Percentiles rank a stretch among this genome's conserved stretches.
phyloP scores from a whole-genome alignment of 2,888 invertebrate genomes.

The Volucella bombylans region DNA sequence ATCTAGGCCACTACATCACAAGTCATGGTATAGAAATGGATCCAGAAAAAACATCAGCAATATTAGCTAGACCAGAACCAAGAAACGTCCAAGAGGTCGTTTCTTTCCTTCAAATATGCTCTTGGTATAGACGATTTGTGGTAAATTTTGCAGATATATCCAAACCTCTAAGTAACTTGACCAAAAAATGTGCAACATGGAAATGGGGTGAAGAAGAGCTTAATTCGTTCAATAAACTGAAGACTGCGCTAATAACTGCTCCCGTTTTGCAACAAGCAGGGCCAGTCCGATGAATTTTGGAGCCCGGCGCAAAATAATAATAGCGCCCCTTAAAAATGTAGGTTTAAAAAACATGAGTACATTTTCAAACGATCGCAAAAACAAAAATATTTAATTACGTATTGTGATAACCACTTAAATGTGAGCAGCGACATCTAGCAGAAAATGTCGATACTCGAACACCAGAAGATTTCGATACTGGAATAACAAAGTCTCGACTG shows the following conservation, averaged over 20 bases:
- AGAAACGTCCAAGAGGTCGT: slow-evolving; percentile 67
- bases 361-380: too few relatives aligned
- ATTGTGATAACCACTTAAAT: too few relatives aligned
- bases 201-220: slow-evolving; percentile 12
- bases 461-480: too few relatives aligned
- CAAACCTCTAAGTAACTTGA: slow-evolving; percentile 75
- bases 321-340: too few relatives aligned
- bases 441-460: too few relatives aligned
- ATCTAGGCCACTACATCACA: slow-evolving; percentile 23
- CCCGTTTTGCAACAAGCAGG: slow-evolving; percentile 75
- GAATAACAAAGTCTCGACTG: too few relatives aligned
- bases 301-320: too few relatives aligned
- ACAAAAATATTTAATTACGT: too few relatives aligned
- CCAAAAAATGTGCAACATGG: slow-evolving; percentile 74
- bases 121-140: slow-evolving; percentile 56
- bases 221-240: too few relatives aligned
- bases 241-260: slow-evolving; percentile 40
- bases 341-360: too few relatives aligned
- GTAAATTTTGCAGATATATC: slow-evolving; percentile 65
- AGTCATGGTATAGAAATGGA: slow-evolving; percentile 42
- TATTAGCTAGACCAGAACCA: slow-evolving; percentile 64
- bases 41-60: slow-evolving; percentile 69
- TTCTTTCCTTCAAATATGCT: slow-evolving; percentile 64
- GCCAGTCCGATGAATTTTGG: too few relatives aligned
- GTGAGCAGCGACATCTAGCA: too few relatives aligned